Percentiles rank a stretch among this genome's conserved stretches.
These are phyloP conservation scores for Ectropis grisescens DNA, from an alignment of 1,140 invertebrate species.

Conservation along the genomic window DNA sequence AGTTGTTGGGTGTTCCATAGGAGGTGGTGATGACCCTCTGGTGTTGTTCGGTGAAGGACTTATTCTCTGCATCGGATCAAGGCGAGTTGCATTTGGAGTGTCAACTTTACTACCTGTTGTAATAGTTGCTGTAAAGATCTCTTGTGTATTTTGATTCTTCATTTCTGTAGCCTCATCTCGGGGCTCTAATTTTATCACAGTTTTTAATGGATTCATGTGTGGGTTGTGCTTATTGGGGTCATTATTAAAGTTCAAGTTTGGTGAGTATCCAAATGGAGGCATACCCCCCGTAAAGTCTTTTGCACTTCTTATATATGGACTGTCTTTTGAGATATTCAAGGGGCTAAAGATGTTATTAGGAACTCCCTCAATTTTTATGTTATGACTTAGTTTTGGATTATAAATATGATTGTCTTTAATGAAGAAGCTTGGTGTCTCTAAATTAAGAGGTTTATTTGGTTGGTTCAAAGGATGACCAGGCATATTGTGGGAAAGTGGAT, in stretches of 20 bases:
- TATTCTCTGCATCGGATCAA: slow-evolving; percentile 53
- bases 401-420: slow-evolving; percentile 59
- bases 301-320: slow-evolving; percentile 50
- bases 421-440: slow-evolving; percentile 52
- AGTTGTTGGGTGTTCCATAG: slow-evolving; percentile 57
- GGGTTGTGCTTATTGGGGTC: slow-evolving; percentile 57
- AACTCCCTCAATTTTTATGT: slow-evolving; percentile 58
- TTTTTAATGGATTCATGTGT: slow-evolving; percentile 59
- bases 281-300: slow-evolving; percentile 50
- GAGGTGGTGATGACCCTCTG: slow-evolving; percentile 43
- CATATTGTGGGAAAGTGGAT: slow-evolving; percentile 55
- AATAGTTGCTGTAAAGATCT: slow-evolving; percentile 63
- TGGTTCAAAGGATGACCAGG: slow-evolving; percentile 42
- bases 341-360: slow-evolving; percentile 56
- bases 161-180: slow-evolving; percentile 71
- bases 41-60: slow-evolving; percentile 56
- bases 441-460: slow-evolving; percentile 48
- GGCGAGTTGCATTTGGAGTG: slow-evolving; percentile 43
- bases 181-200: slow-evolving; percentile 72
- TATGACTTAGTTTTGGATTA: slow-evolving; percentile 53
- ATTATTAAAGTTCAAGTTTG: slow-evolving; percentile 45
- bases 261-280: slow-evolving; percentile 49
- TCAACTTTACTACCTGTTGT: slow-evolving; percentile 52
- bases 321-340: slow-evolving; percentile 52
- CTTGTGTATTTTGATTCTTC: slow-evolving; percentile 62